These are phyloP conservation scores for Sarcophaga rosellei DNA, from an alignment of 2,888 invertebrate species.

Conservation along the genomic window DNA sequence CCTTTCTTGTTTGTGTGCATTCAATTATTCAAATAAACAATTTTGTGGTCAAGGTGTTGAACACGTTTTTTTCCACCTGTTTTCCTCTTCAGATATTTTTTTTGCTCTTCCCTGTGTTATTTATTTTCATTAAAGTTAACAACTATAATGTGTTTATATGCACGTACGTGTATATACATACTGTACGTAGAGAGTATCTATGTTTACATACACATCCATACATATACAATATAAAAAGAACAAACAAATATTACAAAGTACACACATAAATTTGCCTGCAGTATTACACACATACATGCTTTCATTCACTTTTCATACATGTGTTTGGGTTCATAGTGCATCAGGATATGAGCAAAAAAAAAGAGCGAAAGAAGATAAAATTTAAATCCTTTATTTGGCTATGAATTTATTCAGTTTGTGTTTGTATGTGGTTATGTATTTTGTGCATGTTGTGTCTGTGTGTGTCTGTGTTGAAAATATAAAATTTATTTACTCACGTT, in stretches of 20 bases:
- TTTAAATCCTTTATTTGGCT: background rate
- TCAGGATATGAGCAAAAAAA: background rate
- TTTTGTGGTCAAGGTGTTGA: slow-evolving; percentile 56
- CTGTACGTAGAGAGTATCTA: background rate
- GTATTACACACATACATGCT: background rate
- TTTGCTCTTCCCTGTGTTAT: background rate
- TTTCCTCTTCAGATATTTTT: background rate
- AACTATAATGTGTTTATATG: background rate
- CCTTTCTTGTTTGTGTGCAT: slow-evolving; percentile 24
- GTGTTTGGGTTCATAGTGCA: background rate
- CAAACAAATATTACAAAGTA: background rate
- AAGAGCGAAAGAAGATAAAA: background rate
- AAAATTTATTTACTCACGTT: background rate
- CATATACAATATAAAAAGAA: background rate
- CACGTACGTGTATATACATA: background rate
- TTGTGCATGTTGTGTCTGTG: background rate
- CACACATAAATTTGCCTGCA: background rate
- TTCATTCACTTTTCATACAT: background rate
- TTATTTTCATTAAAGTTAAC: background rate
- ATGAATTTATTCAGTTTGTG: background rate
- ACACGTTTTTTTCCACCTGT: background rate
- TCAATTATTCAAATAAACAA: slow-evolving; percentile 53
- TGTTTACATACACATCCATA: background rate
- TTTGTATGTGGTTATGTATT: background rate
- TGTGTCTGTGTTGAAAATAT: background rate